Base-by-base conservation (phyloP, 2,113 vertebrate species). In the Platysteira castanea region DNA sequence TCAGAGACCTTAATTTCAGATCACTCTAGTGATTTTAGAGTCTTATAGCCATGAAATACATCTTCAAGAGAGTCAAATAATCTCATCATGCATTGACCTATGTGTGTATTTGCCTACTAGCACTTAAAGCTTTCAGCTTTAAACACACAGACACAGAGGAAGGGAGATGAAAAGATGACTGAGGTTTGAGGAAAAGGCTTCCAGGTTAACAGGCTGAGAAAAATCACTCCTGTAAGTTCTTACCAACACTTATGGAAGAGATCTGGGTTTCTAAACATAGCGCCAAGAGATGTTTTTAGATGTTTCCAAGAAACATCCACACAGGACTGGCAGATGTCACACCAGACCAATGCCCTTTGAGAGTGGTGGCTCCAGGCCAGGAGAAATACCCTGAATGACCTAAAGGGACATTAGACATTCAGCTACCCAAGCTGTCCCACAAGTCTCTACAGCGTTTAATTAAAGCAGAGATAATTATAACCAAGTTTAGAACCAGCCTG, bases 391-490 rank as follows among this genome's bases (percentile, higher is more conserved):
- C 42, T 11, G 4, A 39, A 74, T 5, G 15, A 21, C 39, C 59
- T 63, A 21, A 87, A 82, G 49, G 10, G 35, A 49, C 53, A 41
- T 35, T 17, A 73, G 9, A 50, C 28, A 23, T 23, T 85, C 42
- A 61, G 33, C 52, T 23, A 61, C 10, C 13, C 0, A 3, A 68
- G 28, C 15, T 2, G 0, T 8, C 20, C 41, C n/a, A 47, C 44
- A 37, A 41, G n/a, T 4, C 10, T 60, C 49, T 39, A 39, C 10
- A 93, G 39, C 21, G 33, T 63, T 77, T 84, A 37, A 84, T 30
- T 86, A 61, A 69, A 89, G 39, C 57, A 79, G 49, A 37, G 61
- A 65, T 35, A 14, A 56, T 18, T 27, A 83, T 15, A 80, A n/a
- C 7, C 2, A 2, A 4, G 2, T 68, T 91, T 44, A 64, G 41